Evolutionary conservation across 30 jellyfish, hydroid and myxozoan species (phyloP), one percentile per base, ranked within the genome.

Genomic region (Hydractinia symbiolongicarpus): DNA sequence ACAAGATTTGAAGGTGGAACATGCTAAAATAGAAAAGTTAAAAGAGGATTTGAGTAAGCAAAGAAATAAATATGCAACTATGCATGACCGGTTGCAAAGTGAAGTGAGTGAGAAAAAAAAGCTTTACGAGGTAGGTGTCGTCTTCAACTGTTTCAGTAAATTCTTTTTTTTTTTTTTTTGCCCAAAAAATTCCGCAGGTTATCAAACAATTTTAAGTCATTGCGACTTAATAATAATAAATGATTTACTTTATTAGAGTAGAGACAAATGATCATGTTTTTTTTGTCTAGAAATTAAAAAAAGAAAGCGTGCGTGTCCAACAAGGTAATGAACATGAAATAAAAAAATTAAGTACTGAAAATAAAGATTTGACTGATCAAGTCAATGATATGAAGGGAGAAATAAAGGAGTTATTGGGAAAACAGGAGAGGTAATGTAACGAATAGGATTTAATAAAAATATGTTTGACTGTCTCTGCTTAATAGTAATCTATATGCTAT

Each of bases 331-430:
- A 81, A 49, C 73, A 52, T 71, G 89, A 78, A 4, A 83, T 70
- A 50, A 75, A 82, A 85, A 88, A 88, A 67, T 77, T 84, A 84
- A 69, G 72, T 15, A 79, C 73, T 7, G 92, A 88, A 75, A 88
- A 68, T 53, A 81, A 68, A 76, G 72, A 81, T 14, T 56, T 88
- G 85, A 72, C 53, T n/a, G 82, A 57, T 7, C 16, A 55, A 60
- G 72, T 88, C 67, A 77, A 55, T n/a, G 44, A 77, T 13, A 64
- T 81, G 68, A 77, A 60, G 56, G 58, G 40, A 76, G 71, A 67
- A 71, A 69, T 16, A 8, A 76, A 50, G 51, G 83, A 55, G 54
- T 58, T 79, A 76, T 58, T 51, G 93, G 68, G 44, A 53, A 69
- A 10, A n/a, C 79, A 84, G 68, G 44, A 50, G 75, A 58, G 53